These are phyloP conservation scores for Heteromurus nitidus DNA, from an alignment of 2,888 invertebrate genomes.

Conservation along the genomic window DNA sequence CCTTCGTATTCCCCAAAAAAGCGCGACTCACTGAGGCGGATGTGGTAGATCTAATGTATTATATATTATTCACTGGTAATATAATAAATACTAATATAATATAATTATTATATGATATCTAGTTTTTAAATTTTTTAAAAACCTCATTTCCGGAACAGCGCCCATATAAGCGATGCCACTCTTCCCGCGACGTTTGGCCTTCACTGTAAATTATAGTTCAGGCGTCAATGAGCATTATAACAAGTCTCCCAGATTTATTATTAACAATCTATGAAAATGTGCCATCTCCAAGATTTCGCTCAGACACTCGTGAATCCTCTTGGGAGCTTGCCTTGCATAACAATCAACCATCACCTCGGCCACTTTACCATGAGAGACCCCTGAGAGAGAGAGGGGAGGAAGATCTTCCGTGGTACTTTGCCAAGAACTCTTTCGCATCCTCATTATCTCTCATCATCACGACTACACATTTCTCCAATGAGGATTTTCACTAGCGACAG, in stretches of 20 bases:
- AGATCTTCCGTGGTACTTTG: not conserved
- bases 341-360: conserved; percentile 32
- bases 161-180: conserved; percentile 99
- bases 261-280: conserved; percentile 14
- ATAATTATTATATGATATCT: no score
- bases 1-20: conserved; percentile 99
- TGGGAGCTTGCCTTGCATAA: conserved; percentile 49
- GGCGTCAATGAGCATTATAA: not conserved
- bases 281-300: not conserved
- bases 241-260: conserved; percentile 2
- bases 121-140: no score
- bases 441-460: not conserved
- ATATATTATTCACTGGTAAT: no score
- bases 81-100: no score
- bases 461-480: not conserved
- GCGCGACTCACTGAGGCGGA: conserved; percentile 89
- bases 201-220: conserved; percentile 80
- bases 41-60: conserved; percentile 99
- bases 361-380: not conserved
- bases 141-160: conserved; percentile 99
- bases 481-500: not conserved
- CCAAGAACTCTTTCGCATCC: not conserved
- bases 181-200: conserved; percentile 95
- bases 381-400: not conserved
- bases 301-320: conserved; percentile 41